A percentile compares a stretch with the other conserved stretches of the same genome.
These are phyloP conservation scores for Cyphomyrmex costatus DNA, from an alignment of 1,140 invertebrate genomes.

Conservation along the genomic window DNA sequence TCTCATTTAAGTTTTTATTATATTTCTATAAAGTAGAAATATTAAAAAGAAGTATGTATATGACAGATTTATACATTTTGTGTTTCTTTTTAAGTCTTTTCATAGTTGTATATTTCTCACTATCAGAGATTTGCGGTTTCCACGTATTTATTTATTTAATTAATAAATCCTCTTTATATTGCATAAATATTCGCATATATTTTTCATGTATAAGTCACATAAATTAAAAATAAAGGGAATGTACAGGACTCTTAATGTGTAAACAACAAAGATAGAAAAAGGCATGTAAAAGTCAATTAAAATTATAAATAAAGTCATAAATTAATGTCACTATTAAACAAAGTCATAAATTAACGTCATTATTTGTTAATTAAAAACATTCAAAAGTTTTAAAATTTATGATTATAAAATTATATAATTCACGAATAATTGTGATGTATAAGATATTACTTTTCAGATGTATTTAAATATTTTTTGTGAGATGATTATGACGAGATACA, in stretches of 20 bases:
- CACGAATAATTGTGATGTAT: neutral
- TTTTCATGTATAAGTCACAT: neutral
- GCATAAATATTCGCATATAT: neutral
- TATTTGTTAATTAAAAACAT: neutral
- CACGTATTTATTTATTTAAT: conserved; percentile 33
- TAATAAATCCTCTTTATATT: neutral
- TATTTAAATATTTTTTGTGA: conserved; percentile 7
- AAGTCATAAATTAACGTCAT: neutral
- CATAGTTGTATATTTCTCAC: neutral
- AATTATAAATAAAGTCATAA: too few species aligned
- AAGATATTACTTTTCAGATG: neutral
- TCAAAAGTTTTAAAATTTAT: neutral
- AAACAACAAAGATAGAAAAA: too few species aligned
- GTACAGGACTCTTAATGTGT: too few species aligned
- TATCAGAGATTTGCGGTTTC: conserved; percentile 8
- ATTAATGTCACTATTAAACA: too few species aligned
- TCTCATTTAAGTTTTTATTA: conserved; percentile 37
- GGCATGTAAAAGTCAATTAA: too few species aligned
- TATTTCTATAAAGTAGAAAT: conserved; percentile 5
- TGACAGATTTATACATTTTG: neutral
- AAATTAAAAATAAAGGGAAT: too few species aligned
- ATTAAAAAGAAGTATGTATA: neutral
- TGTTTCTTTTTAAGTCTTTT: neutral
- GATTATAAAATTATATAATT: neutral
- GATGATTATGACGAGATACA: neutral